A percentile compares a stretch with the other conserved stretches of the same genome.
Conservation (phyloP, 2,888 invertebrate genomes). For the Heliconius erato region DNA sequence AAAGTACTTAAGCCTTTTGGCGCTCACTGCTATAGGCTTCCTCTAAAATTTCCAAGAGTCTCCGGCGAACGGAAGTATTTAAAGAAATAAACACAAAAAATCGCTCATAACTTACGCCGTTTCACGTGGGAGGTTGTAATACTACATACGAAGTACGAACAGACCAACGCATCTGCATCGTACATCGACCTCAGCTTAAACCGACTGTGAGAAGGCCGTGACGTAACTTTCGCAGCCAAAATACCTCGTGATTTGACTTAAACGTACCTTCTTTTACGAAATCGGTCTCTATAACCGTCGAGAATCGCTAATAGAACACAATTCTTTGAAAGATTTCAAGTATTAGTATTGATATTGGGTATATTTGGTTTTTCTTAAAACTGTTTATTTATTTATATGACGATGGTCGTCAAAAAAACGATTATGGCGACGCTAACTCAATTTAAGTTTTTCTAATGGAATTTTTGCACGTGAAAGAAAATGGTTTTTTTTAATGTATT, state of each 20-base stretch:
- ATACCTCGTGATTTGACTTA: conserved; percentile 51
- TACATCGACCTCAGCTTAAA: conserved; percentile 72
- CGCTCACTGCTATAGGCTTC: no score
- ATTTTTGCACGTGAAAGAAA: not conserved
- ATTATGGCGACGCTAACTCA: not conserved
- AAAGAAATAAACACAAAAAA: not conserved
- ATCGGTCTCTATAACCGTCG: conserved; percentile 39
- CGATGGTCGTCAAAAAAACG: not conserved
- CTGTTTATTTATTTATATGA: not conserved
- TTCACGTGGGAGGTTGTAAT: conserved; percentile 82
- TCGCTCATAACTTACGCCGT: conserved; percentile 53
- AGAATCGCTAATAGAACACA: conserved; percentile 44
- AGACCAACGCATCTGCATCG: conserved; percentile 84
- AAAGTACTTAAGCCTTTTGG: no score
- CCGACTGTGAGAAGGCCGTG: conserved; percentile 80
- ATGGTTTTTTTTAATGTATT: not conserved
- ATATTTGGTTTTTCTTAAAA: conserved; percentile 20
- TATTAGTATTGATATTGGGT: not conserved
- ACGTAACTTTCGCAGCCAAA: conserved; percentile 72
- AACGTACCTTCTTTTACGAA: conserved; percentile 48
- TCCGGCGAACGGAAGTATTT: not conserved
- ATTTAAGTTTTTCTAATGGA: not conserved
- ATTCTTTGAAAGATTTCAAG: conserved; percentile 28
- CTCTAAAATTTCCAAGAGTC: no score
- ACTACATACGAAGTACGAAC: conserved; percentile 83